A percentile compares a stretch with the other conserved stretches of the same genome.
Conservation (phyloP, 35 echinoderm and acorn worm species). For the Heliocidaris tuberculata region DNA sequence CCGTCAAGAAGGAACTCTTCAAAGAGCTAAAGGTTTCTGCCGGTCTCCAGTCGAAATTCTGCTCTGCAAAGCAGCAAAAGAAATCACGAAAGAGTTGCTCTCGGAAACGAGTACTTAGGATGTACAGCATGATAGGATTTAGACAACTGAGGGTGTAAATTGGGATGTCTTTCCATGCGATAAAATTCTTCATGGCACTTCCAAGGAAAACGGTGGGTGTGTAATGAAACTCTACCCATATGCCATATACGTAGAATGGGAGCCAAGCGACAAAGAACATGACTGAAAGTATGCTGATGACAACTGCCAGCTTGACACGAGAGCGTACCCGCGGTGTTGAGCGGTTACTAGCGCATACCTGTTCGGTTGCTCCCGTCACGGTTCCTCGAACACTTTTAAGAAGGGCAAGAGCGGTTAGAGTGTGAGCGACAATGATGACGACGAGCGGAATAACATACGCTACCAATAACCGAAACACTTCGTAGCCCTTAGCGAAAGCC, state of each 20-base stretch:
- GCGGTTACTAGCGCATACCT: background rate
- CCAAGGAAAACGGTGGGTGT: background rate
- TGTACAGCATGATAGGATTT: conserved; percentile 29
- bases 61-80: background rate
- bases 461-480: background rate
- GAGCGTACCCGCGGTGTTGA: background rate
- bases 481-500: background rate
- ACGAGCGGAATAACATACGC: conserved; percentile 6
- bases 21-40: background rate
- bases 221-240: background rate
- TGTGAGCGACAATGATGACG: conserved; percentile 11
- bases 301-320: conserved; percentile 18
- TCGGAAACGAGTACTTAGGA: conserved; percentile 21
- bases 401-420: conserved; percentile 12
- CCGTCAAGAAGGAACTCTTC: conserved; percentile 28
- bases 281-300: conserved; percentile 35
- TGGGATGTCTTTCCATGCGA: conserved; percentile 24
- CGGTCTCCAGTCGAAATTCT: conserved; percentile 18
- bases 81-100: conserved; percentile 17
- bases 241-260: background rate
- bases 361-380: background rate
- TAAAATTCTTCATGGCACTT: background rate
- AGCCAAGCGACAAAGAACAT: conserved; percentile 26
- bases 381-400: background rate
- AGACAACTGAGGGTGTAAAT: background rate